These are phyloP conservation scores for Cavia aperea DNA, from an alignment of 2,113 vertebrate species.

Conservation along the genomic window DNA sequence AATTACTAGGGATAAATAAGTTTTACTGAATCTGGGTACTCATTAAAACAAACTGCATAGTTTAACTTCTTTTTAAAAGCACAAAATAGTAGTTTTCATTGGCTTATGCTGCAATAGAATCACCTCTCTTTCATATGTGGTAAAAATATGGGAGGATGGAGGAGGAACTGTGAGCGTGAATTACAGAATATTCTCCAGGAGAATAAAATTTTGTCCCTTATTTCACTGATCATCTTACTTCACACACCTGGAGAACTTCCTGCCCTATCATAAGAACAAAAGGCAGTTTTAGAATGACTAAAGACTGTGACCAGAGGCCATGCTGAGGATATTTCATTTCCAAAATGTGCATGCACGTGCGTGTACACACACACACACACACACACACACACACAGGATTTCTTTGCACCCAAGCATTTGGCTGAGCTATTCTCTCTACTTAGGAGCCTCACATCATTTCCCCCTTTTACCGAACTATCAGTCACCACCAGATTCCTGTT, in stretches of 20 bases:
- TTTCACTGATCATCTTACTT: neutral
- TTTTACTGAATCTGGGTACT: neutral
- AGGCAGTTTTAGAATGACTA: neutral
- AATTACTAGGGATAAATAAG: neutral
- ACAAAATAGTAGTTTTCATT: neutral
- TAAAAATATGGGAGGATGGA: neutral
- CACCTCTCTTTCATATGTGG: neutral
- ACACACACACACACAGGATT: neutral
- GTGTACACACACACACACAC: too few relatives aligned
- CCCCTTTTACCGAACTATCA: neutral
- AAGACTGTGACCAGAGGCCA: neutral
- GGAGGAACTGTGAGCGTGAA: neutral
- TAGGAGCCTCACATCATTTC: neutral
- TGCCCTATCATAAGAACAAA: neutral
- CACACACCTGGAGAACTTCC: neutral
- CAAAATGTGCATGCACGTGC: neutral
- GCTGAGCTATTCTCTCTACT: neutral
- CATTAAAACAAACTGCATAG: neutral
- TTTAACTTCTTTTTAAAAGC: neutral
- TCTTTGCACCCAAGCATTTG: neutral
- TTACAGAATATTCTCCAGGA: neutral
- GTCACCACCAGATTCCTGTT: neutral
- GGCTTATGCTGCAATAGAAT: neutral
- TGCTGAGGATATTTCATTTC: slow-evolving; percentile 43
- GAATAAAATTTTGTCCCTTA: neutral